Percentiles rank a stretch among this genome's conserved stretches.
phyloP scores from a whole-genome alignment of 1,140 invertebrate species.

The Bathynomus jamesi region DNA sequence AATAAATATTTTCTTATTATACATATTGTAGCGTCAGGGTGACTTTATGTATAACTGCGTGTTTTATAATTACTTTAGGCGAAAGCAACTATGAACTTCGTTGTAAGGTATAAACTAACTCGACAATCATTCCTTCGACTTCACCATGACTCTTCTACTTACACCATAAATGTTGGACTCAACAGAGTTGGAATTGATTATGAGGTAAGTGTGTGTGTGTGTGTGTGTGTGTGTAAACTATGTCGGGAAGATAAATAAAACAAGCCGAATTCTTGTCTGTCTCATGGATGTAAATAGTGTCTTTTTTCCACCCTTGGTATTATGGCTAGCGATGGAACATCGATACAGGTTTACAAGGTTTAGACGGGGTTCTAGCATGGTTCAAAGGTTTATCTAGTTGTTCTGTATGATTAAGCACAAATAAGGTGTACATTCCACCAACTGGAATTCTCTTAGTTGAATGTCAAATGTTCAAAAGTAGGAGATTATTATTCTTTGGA shows the following conservation, averaged over 20 bases:
- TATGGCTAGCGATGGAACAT: not conserved
- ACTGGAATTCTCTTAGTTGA: no score
- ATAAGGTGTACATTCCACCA: no score
- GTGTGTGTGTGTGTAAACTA: not conserved
- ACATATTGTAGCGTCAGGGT: not conserved
- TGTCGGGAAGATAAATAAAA: no score
- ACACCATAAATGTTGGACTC: constrained; percentile 95
- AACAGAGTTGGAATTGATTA: constrained; percentile 65
- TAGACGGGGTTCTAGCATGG: no score
- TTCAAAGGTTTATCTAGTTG: no score
- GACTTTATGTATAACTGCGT: not conserved
- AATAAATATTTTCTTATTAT: no score
- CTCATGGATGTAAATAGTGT: not conserved
- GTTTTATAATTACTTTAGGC: constrained; percentile 17
- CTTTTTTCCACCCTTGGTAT: not conserved
- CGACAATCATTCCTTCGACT: constrained; percentile 88
- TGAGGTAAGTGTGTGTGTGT: constrained; percentile 46
- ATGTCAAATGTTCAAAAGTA: no score
- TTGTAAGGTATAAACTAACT: constrained; percentile 90
- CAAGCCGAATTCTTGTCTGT: no score
- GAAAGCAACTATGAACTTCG: constrained; percentile 91
- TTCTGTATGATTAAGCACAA: no score
- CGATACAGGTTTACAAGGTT: no score
- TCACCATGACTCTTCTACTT: constrained; percentile 97
- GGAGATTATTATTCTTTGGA: no score